phyloP scores from a whole-genome alignment of 2,113 vertebrate species.

The Notothenia coriiceps region DNA sequence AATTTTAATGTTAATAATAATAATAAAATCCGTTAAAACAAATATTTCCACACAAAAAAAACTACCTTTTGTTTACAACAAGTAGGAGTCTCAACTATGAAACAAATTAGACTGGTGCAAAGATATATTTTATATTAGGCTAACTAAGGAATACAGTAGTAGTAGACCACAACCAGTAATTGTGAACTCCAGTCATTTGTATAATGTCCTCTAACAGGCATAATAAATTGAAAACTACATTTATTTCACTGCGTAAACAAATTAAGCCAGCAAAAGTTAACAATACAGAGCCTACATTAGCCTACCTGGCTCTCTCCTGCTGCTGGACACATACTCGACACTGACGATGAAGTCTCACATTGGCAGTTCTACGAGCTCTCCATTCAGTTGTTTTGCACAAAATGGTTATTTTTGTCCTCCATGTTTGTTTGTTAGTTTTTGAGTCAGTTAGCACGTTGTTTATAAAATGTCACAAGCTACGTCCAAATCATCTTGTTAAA shows the following conservation, averaged over 20 bases:
- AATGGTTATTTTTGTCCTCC: not conserved
- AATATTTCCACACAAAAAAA: no score
- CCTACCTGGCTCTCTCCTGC: conserved; percentile 3
- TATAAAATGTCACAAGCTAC: not conserved
- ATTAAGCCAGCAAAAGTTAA: not conserved
- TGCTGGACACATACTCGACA: not conserved
- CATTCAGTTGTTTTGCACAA: fast-evolving
- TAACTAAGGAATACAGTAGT: no score
- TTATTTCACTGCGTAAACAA: not conserved
- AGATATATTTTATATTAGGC: not conserved
- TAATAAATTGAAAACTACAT: not conserved
- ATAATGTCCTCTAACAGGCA: not conserved
- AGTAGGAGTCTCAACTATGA: not conserved
- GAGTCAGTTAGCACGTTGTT: not conserved
- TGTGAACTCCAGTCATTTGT: not conserved
- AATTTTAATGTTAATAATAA: no score
- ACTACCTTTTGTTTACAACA: no score
- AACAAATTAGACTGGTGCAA: not conserved
- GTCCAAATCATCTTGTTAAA: not conserved
- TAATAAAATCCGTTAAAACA: not conserved
- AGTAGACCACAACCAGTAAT: not conserved
- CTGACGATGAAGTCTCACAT: not conserved
- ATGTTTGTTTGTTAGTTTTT: not conserved
- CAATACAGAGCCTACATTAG: not conserved
- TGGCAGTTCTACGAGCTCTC: not conserved